Conservation (phyloP, 2,888 invertebrate genomes). For the Microctonus aethiopoides region DNA sequence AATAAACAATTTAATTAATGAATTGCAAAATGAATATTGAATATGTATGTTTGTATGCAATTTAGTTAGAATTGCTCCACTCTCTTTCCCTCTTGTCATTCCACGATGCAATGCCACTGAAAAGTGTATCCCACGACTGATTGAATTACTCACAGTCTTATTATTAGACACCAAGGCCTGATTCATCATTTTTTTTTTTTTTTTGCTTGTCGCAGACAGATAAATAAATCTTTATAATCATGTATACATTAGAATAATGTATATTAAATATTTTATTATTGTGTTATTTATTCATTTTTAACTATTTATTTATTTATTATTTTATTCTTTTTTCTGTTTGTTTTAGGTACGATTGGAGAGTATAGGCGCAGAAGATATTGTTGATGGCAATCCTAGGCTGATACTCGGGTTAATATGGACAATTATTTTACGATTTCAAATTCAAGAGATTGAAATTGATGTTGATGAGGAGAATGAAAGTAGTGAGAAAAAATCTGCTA, state of each 20-base stretch:
- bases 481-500: conserved; percentile 98
- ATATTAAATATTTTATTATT: neutral
- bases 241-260: neutral
- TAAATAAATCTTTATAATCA: conserved; percentile 14
- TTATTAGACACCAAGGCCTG: conserved; percentile 26
- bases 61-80: neutral
- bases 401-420: conserved; percentile 99
- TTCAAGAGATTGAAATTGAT: conserved; percentile 97
- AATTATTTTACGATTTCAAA: conserved; percentile 98
- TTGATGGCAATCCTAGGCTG: conserved; percentile 96
- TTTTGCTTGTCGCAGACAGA: conserved; percentile 11
- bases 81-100: neutral
- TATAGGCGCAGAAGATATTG: conserved; percentile 99
- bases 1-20: neutral
- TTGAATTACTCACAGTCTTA: conserved; percentile 30
- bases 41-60: neutral
- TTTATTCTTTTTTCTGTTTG: conserved; percentile 12
- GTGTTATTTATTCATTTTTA: neutral
- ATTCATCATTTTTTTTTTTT: conserved; percentile 27
- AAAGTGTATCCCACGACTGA: conserved; percentile 21
- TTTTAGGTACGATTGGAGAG: conserved; percentile 92
- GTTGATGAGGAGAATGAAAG: conserved; percentile 97
- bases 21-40: neutral
- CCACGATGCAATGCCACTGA: neutral
- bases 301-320: too few species aligned